Conservation (phyloP, 2,888 invertebrate genomes). For the Fragum whitleyi region DNA sequence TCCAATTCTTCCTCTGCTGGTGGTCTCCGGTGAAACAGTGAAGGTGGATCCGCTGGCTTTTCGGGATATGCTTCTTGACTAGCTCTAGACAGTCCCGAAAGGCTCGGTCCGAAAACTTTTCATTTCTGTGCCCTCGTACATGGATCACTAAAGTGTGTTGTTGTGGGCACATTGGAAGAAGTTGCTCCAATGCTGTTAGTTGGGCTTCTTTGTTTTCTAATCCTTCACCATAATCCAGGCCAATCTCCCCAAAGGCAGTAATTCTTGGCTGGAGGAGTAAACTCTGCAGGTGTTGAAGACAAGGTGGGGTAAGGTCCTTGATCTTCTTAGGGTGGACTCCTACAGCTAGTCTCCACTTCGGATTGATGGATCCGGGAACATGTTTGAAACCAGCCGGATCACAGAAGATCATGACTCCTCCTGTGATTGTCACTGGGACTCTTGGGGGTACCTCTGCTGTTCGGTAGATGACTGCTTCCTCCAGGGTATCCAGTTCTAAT, state of each 20-base stretch:
- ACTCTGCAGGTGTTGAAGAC: not conserved
- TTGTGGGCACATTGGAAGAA: constrained; percentile 1
- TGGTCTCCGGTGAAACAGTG: constrained; percentile 20
- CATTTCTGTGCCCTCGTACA: constrained; percentile 7
- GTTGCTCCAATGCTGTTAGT: not conserved
- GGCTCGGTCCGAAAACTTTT: constrained; percentile 1
- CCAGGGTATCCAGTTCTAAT: not conserved
- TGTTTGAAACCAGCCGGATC: constrained; percentile 6
- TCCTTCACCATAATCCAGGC: constrained; percentile 2
- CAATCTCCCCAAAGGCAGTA: constrained; percentile 15
- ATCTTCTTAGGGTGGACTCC: constrained; percentile 23
- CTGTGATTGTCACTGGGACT: not conserved
- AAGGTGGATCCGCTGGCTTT: constrained; percentile 27
- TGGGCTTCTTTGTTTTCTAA: not conserved
- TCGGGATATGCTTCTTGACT: not conserved
- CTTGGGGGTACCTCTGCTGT: constrained; percentile 6
- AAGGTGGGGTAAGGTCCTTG: not conserved
- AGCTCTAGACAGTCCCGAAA: constrained; percentile 7
- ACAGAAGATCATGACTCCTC: constrained; percentile 18
- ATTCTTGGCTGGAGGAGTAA: constrained; percentile 6
- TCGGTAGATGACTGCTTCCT: not conserved
- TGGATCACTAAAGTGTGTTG: constrained; percentile 16
- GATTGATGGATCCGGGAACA: not conserved
- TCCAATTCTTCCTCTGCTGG: constrained; percentile 1
- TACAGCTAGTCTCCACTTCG: constrained; percentile 23